These are phyloP conservation scores for Crematogaster levior DNA, from an alignment of 2,888 invertebrate species.

Conservation along the genomic window DNA sequence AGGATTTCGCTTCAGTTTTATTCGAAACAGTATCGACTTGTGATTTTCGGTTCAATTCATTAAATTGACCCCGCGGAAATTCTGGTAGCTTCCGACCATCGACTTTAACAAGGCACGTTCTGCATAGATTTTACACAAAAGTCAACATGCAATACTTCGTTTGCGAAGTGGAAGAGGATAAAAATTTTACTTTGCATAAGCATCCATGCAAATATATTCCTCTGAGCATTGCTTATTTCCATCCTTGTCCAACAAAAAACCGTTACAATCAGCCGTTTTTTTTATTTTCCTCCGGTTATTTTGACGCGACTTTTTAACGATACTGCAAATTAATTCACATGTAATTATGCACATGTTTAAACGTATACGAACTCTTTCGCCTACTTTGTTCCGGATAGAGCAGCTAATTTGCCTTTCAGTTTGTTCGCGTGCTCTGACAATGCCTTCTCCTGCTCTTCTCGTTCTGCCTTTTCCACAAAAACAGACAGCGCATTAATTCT, in stretches of 20 bases:
- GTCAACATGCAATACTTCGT: background rate
- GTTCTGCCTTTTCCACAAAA: constrained; percentile 55
- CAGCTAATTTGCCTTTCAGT: background rate
- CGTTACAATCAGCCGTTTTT: constrained; percentile 24
- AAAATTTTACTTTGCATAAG: constrained; percentile 68
- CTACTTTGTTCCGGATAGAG: constrained; percentile 6
- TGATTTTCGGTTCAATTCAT: constrained; percentile 46
- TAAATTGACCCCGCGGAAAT: constrained; percentile 25
- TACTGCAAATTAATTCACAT: constrained; percentile 48
- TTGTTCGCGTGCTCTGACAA: constrained; percentile 4
- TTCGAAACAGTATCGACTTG: background rate
- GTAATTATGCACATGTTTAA: background rate
- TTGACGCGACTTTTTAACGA: constrained; percentile 48
- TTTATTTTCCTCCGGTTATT: constrained; percentile 48
- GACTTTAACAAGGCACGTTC: constrained; percentile 62
- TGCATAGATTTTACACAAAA: constrained; percentile 37
- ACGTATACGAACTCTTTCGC: background rate
- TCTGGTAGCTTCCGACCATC: constrained; percentile 58
- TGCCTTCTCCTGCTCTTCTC: constrained; percentile 3
- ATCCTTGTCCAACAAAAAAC: constrained; percentile 45
- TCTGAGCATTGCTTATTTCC: constrained; percentile 59
- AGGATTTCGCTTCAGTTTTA: background rate
- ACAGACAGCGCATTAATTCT: constrained; percentile 69
- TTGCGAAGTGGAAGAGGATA: constrained; percentile 26
- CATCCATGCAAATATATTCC: constrained; percentile 63